Evolutionary conservation across 1,140 invertebrate genomes (phyloP), one percentile per base, ranked within the genome.

Genomic region (Vollenhovia emeryi): DNA sequence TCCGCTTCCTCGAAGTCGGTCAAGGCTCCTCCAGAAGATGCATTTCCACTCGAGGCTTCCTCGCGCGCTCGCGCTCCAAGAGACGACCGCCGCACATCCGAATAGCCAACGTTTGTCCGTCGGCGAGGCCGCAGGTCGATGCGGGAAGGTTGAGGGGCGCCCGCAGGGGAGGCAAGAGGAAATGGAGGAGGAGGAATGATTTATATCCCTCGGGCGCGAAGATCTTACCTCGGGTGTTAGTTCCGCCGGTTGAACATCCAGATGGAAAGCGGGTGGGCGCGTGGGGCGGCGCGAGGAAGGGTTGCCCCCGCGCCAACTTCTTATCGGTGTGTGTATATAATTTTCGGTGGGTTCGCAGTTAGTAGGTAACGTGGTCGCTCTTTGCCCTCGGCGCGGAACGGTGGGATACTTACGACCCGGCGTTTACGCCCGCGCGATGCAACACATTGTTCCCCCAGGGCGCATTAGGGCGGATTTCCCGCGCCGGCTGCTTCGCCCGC

Each of bases 371-470:
- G 13, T 21, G 33, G 50, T 18, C 5, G 21, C 33, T 24, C 57
- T 84, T 50, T 52, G 43, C 71, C 50, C 74, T 55, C 36, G 18
- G 57, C 40, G 30, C 48, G 30, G 30, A 71, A 50, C 33, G 13
- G 24, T 36, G 45, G 55, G 40, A 83, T 68, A 84, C 79, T 80
- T 84, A 74, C 66, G 79, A 71, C 60, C n/a, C 52, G 40, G 27
- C 50, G 62, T 84, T 84, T 86, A 76, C 36, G 18, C 57, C 9
- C 36, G 27, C 36, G 27, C 50, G 71, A 60, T 40, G 48, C 82
- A 84, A 84, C 80, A 71, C 85, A 84, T 84, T 84, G 85, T 84
- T 84, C 85, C 71, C 62, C 71, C 27, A 48, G 68, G 60, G 80
- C 62, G 52, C 71, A 76, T 86, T 87, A 75, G 55, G 73, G 33